These are phyloP conservation scores for Takifugu rubripes DNA, from an alignment of 2,797 vertebrate species.

Conservation along the genomic window DNA sequence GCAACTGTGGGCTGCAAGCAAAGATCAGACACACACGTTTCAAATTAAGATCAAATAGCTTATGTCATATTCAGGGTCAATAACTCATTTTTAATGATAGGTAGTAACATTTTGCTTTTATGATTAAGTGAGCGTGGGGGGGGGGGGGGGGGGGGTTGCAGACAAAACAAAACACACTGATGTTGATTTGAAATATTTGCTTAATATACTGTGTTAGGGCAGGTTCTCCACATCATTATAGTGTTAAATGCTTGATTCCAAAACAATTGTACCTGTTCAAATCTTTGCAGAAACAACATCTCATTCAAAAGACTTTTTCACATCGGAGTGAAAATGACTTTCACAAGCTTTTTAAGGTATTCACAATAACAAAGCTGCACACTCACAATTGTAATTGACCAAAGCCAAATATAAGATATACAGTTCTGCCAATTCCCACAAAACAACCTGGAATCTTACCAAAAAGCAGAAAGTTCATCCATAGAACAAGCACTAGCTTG, in stretches of 20 bases:
- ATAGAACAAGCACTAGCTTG: conserved; percentile 4
- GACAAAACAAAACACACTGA: neutral
- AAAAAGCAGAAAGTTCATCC: conserved; percentile 3
- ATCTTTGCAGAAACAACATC: too few relatives aligned
- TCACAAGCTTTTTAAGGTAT: neutral
- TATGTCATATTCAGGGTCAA: neutral
- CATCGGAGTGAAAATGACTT: neutral
- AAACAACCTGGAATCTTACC: neutral
- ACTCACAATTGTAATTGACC: neutral
- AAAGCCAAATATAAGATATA: neutral
- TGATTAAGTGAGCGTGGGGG: neutral
- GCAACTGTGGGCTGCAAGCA: neutral
- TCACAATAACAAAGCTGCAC: neutral
- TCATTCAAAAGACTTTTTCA: too few relatives aligned
- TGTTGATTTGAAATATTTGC: neutral
- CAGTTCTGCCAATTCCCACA: conserved; percentile 1
- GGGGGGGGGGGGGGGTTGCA: too few relatives aligned
- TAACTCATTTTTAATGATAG: neutral
- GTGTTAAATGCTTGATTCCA: too few relatives aligned
- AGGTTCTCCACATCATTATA: too few relatives aligned
- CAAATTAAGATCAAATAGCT: neutral
- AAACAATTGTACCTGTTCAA: too few relatives aligned
- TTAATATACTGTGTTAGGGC: too few relatives aligned
- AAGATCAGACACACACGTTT: neutral
- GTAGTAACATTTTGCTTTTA: neutral